Evolutionary conservation across 2,888 invertebrate species (phyloP).

Genomic region (Drosophila flavopinicola): DNA sequence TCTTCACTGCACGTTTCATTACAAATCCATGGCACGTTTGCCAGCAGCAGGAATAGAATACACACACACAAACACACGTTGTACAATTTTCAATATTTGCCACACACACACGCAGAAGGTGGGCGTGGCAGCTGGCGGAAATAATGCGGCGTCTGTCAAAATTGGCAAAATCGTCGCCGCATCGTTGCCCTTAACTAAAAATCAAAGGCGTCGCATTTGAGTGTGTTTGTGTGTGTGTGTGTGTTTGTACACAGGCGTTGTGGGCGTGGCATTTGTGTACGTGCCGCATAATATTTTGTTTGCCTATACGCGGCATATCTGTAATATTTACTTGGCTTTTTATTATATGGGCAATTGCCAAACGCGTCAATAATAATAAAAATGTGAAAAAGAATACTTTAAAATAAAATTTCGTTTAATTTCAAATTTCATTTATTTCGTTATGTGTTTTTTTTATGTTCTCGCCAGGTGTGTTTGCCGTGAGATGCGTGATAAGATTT

Average conservation of each 20-base stretch:
- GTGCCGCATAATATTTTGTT: slow-evolving; percentile 69
- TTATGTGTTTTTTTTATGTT: slow-evolving; percentile 44
- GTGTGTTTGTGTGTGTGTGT: slow-evolving; percentile 30
- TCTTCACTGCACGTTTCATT: slow-evolving; percentile 70
- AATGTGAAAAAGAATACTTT: slow-evolving; percentile 38
- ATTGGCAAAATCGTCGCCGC: slow-evolving; percentile 73
- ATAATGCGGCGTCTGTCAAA: slow-evolving; percentile 77
- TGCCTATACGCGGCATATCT: slow-evolving; percentile 60
- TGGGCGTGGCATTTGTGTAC: slow-evolving; percentile 53
- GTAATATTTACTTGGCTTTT: slow-evolving; percentile 67
- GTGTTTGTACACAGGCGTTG: slow-evolving; percentile 22
- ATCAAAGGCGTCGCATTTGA: slow-evolving; percentile 64
- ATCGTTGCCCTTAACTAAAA: slow-evolving; percentile 71
- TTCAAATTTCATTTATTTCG: slow-evolving; percentile 57
- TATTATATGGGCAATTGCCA: slow-evolving; percentile 70
- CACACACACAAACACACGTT: slow-evolving; percentile 16
- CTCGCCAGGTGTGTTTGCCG: slow-evolving; percentile 49
- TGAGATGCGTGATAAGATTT: slow-evolving; percentile 56
- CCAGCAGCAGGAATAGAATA: slow-evolving; percentile 37
- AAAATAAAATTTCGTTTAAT: slow-evolving; percentile 75
- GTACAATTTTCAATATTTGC: slow-evolving; percentile 70
- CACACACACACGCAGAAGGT: slow-evolving; percentile 35
- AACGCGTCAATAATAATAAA: slow-evolving; percentile 56
- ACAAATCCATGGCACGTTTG: slow-evolving; percentile 76
- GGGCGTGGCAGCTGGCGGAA: slow-evolving; percentile 73